phyloP scores from a whole-genome alignment of 2,113 vertebrate species.

The Prietella phreatophila region DNA sequence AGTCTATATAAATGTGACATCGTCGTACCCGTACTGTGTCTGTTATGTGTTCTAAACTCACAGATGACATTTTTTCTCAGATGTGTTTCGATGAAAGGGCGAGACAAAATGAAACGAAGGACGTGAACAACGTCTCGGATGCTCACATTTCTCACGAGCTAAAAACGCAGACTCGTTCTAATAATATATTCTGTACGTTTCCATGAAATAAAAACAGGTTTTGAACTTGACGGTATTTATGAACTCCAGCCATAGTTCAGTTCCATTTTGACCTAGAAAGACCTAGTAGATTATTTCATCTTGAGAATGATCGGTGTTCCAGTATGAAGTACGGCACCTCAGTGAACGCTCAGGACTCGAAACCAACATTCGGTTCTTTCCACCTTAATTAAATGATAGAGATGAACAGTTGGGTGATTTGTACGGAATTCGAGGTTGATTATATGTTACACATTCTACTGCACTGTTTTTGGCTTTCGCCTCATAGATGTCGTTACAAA shows the following conservation, averaged over 20 bases:
- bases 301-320: neutral
- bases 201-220: neutral
- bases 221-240: neutral
- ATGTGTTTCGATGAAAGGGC: neutral
- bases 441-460: neutral
- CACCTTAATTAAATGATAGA: neutral
- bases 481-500: neutral
- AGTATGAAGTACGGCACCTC: neutral
- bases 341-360: neutral
- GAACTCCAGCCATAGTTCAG: too few species aligned
- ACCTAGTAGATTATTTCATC: neutral
- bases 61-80: neutral
- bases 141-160: neutral
- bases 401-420: neutral
- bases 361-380: neutral
- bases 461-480: neutral
- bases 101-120: neutral
- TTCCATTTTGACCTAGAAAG: neutral
- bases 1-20: neutral
- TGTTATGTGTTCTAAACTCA: neutral
- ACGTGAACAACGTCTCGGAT: neutral
- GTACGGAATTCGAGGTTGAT: neutral
- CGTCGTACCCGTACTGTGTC: neutral
- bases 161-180: neutral
- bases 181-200: too few species aligned